Evolutionary conservation across 1,140 invertebrate species (phyloP), one percentile per base, ranked within the genome.

Genomic region (Drosophila ficusphila): DNA sequence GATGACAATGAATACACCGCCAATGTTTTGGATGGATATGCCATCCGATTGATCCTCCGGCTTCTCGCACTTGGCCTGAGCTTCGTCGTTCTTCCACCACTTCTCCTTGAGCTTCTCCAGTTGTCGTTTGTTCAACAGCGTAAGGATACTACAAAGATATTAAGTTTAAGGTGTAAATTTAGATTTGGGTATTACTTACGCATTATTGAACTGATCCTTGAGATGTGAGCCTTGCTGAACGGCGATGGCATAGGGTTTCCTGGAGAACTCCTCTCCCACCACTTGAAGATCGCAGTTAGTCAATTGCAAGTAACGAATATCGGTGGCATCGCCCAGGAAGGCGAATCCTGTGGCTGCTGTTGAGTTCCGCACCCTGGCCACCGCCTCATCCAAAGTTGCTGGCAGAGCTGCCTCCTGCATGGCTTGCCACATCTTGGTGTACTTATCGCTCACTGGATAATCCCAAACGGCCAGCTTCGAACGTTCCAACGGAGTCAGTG

Each of bases 401-500:
- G 98, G 98, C 16, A 99, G 93, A 0, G 93, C 94, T 0, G 97
- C 96, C 73, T 98, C 97, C 79, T 96, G 95, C 98, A 99, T 99
- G 0, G 97, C 97, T 90, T 98, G 96, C 96, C 98, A 99, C 95
- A 99, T 98, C 92, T 99, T 99, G 1, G 97, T 99, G 91, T 98
- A 99, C 82, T 98, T 99, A 91, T 99, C 98, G 77, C 97, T 98
- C 0, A 99, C 97, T 0, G 98, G 98, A 92, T 99, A 99, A 91
- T 99, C 98, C 98, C 98, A 99, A 0, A 99, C 98, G 0, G 98
- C 98, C 9, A 99, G 91, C 91, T 98, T 97, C 0, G 98, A 96
- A 44, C 98, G 92, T 89, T 99, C 97, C 0, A 97, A 94, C 33
- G 97, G 96, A 8, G 94, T 95, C 12, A 99, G 91, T 53, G 96